Evolutionary conservation across 2,113 vertebrate species (phyloP).

Genomic region (Pycnonotus jocosus): DNA sequence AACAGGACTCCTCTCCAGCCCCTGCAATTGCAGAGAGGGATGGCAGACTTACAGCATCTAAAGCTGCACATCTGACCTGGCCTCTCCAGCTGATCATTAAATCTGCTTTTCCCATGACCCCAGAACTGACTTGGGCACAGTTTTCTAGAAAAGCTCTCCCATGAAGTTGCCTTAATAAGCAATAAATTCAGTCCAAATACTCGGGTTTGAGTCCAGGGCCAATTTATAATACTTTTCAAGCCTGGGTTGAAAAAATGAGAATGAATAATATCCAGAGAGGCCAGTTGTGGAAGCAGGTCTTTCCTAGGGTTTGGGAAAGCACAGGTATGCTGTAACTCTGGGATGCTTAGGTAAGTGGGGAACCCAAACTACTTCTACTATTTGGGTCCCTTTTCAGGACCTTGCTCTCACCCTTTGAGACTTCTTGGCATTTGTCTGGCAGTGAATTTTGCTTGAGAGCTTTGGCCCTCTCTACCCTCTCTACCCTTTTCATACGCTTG

Average conservation of each 20-base stretch:
- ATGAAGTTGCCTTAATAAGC: slow-evolving; percentile 5
- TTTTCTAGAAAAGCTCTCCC: background rate
- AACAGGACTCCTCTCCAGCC: background rate
- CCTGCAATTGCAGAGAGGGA: background rate
- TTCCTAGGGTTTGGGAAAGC: background rate
- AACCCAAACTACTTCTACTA: background rate
- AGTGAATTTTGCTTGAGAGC: background rate
- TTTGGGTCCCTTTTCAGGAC: background rate
- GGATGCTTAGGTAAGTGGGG: no score
- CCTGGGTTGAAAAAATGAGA: background rate
- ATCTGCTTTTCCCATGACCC: slow-evolving; percentile 22
- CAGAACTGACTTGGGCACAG: background rate
- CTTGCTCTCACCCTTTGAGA: background rate
- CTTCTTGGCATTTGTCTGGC: background rate
- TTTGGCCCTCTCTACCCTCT: background rate
- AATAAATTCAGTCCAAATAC: slow-evolving; percentile 8
- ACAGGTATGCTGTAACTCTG: background rate
- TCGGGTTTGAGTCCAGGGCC: background rate
- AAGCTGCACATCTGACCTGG: background rate
- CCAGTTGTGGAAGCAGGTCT: background rate
- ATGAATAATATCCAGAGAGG: background rate
- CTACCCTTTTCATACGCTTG: background rate
- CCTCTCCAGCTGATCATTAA: slow-evolving; percentile 1
- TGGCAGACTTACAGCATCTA: background rate
- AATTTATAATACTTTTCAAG: background rate